These are phyloP conservation scores for Campylomormyrus tamandua DNA, from an alignment of 2,113 vertebrate genomes.

Conservation along the genomic window DNA sequence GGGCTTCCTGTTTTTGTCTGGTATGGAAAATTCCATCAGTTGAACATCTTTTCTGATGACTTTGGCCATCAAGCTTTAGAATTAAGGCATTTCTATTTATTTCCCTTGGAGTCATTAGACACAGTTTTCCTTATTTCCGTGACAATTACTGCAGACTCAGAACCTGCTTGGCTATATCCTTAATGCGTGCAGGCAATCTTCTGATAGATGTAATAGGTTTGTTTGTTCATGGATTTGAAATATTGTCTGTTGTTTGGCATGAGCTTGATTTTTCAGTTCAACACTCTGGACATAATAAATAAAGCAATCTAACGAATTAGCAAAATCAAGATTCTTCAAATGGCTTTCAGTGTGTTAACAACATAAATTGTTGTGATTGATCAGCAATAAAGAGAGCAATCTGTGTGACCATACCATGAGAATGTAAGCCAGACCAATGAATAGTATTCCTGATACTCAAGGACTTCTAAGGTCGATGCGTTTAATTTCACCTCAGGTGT, in stretches of 20 bases:
- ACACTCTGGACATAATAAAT: not conserved
- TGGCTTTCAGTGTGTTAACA: not conserved
- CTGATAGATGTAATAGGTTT: not conserved
- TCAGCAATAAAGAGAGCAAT: not conserved
- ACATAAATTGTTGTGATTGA: not conserved
- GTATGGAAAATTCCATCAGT: not conserved
- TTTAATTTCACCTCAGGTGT: constrained; percentile 6
- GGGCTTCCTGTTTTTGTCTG: not conserved
- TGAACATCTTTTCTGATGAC: not conserved
- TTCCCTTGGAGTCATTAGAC: not conserved
- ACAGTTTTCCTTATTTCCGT: not conserved
- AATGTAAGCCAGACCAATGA: not conserved
- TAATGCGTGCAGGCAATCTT: not conserved
- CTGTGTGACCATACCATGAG: not conserved
- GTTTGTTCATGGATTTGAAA: not conserved
- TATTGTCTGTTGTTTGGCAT: not conserved
- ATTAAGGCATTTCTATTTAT: not conserved
- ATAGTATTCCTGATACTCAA: not conserved
- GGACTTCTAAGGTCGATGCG: not conserved
- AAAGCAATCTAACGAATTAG: not conserved
- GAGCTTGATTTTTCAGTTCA: not conserved
- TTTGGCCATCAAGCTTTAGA: not conserved
- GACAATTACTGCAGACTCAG: not conserved
- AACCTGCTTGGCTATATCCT: not conserved
- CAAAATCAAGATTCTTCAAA: not conserved